Evolutionary conservation across 1,140 invertebrate genomes (phyloP).

Genomic region (Nephila pilipes): DNA sequence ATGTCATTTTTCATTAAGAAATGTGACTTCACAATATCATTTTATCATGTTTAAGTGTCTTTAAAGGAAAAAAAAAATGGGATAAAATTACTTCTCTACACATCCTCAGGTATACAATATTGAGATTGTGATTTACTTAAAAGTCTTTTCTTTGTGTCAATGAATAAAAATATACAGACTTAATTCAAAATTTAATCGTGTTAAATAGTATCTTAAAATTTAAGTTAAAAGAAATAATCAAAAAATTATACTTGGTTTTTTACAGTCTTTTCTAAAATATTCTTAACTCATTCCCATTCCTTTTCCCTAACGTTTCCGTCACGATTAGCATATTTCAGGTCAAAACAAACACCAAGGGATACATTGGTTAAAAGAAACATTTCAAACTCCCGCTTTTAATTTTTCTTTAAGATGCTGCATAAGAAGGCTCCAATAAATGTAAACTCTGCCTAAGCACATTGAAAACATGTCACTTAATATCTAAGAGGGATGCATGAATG

Average conservation of each 20-base stretch:
- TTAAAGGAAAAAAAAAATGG: no score
- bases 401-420: not conserved
- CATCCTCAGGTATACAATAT: no score
- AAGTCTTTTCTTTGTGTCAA: no score
- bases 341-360: not conserved
- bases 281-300: not conserved
- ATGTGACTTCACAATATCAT: no score
- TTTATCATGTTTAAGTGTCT: no score
- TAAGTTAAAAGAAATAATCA: not conserved
- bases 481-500: not conserved
- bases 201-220: not conserved
- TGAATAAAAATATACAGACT: no score
- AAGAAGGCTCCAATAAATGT: not conserved
- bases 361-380: not conserved
- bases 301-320: not conserved
- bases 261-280: not conserved
- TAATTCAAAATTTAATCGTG: no score
- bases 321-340: not conserved
- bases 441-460: not conserved
- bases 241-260: not conserved
- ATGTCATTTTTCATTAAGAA: no score
- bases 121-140: no score
- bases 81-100: no score
- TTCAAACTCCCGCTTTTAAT: not conserved
- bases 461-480: conserved; percentile 2